Percentiles rank a stretch among this genome's conserved stretches.
phyloP scores from a whole-genome alignment of 2,797 vertebrate genomes.

The Sebastes steindachneri region DNA sequence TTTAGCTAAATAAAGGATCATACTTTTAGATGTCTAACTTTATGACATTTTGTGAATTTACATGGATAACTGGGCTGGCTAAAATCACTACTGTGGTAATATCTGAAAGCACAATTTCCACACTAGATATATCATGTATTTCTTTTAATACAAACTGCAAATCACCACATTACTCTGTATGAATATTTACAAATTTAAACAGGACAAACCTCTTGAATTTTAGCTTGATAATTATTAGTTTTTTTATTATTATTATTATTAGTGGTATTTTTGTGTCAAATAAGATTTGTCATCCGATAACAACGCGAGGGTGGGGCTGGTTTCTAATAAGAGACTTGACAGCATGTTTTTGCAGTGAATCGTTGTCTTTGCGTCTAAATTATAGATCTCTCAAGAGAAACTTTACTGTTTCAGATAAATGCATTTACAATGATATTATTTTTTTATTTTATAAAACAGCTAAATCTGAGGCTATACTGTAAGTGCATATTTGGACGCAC shows the following conservation, averaged over 20 bases:
- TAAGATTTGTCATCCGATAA: not conserved
- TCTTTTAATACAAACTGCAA: not conserved
- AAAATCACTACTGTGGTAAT: not conserved
- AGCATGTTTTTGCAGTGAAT: not conserved
- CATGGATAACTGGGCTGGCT: not conserved
- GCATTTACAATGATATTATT: not conserved
- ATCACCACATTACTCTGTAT: not conserved
- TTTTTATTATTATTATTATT: not conserved
- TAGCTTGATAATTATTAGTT: not conserved
- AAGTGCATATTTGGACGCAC: too few relatives aligned
- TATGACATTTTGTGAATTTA: not conserved
- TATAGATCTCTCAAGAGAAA: not conserved
- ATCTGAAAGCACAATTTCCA: not conserved
- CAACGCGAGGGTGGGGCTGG: conserved; percentile 22
- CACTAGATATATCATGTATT: not conserved
- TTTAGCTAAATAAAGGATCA: not conserved
- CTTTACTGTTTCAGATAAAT: not conserved
- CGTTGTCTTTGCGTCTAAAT: not conserved
- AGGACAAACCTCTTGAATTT: not conserved
- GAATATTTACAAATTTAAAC: not conserved
- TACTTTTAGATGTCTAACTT: not conserved
- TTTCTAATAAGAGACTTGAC: conserved; percentile 4
- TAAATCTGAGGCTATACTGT: not conserved
- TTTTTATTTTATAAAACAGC: not conserved
- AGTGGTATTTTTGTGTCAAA: not conserved